Conservation (phyloP, 2,888 invertebrate species). For the Pseudanteris insignis region DNA sequence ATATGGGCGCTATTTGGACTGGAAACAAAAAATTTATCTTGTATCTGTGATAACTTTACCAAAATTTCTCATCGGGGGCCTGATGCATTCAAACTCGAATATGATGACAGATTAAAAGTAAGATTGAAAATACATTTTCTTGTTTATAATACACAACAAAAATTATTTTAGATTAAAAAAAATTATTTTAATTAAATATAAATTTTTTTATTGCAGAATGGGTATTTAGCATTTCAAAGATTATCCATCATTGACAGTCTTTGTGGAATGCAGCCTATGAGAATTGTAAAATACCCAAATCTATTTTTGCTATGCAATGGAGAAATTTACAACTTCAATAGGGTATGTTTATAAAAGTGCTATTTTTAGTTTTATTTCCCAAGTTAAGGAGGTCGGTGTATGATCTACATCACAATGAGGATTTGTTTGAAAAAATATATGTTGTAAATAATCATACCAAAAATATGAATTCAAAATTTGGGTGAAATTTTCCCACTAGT, state of each 20-base stretch:
- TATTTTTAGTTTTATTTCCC: too few species aligned
- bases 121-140: background rate
- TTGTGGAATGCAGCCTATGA: conserved; percentile 83
- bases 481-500: too few species aligned
- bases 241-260: conserved; percentile 76
- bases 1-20: conserved; percentile 81
- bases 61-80: conserved; percentile 78
- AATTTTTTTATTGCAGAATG: conserved; percentile 67
- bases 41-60: conserved; percentile 72
- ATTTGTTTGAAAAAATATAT: too few species aligned
- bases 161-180: background rate
- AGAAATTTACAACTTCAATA: conserved; percentile 83
- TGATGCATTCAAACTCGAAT: conserved; percentile 79
- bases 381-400: too few species aligned
- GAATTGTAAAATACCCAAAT: conserved; percentile 73
- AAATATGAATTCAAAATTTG: too few species aligned
- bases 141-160: background rate
- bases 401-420: too few species aligned
- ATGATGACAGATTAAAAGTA: conserved; percentile 73
- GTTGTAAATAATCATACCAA: too few species aligned
- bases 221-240: conserved; percentile 76
- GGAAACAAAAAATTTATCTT: conserved; percentile 69
- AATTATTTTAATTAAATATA: too few species aligned
- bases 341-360: too few species aligned
- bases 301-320: conserved; percentile 81